Percentiles rank a stretch among this genome's conserved stretches.
Evolutionary conservation across 1,140 invertebrate species (phyloP).

Genomic region (Zaprionus taronus): DNA sequence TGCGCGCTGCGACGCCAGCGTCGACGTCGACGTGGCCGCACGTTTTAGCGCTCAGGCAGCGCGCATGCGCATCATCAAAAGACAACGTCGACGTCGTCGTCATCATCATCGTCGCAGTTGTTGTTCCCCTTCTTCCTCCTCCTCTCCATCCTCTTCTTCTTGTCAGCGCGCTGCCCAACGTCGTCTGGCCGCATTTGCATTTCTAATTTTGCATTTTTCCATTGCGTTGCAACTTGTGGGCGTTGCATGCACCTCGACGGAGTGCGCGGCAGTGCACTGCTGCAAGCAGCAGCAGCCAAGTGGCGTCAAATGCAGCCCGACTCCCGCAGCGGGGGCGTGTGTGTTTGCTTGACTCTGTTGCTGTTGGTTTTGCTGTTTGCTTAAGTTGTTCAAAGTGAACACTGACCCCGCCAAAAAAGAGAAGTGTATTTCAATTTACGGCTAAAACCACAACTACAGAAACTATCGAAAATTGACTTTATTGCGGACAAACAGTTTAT

Average conservation of each 20-base stretch:
- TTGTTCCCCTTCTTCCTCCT: background rate
- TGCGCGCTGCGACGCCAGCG: slow-evolving; percentile 44
- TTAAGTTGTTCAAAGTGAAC: slow-evolving; percentile 15
- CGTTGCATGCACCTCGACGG: slow-evolving; percentile 46
- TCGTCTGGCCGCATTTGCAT: slow-evolving; percentile 67
- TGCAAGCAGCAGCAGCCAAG: background rate
- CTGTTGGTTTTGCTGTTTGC: slow-evolving; percentile 16
- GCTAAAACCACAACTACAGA: background rate
- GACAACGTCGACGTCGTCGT: slow-evolving; percentile 44
- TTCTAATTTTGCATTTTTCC: slow-evolving; percentile 65
- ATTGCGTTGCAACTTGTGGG: slow-evolving; percentile 56
- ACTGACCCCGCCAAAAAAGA: slow-evolving; percentile 17
- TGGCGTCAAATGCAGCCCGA: slow-evolving; percentile 31
- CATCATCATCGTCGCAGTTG: slow-evolving; percentile 15
- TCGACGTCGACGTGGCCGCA: slow-evolving; percentile 67
- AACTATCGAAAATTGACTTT: slow-evolving; percentile 5
- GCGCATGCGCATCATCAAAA: slow-evolving; percentile 79
- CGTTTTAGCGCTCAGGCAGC: slow-evolving; percentile 71
- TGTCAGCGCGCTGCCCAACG: slow-evolving; percentile 8
- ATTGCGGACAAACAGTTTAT: too few relatives aligned
- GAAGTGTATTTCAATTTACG: slow-evolving; percentile 2
- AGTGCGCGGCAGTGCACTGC: background rate
- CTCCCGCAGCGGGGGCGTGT: slow-evolving; percentile 13
- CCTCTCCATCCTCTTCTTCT: background rate
- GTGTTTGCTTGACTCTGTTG: background rate